A percentile compares a stretch with the other conserved stretches of the same genome.
Conservation (phyloP, 1,140 invertebrate genomes). For the Bombus superbus region DNA sequence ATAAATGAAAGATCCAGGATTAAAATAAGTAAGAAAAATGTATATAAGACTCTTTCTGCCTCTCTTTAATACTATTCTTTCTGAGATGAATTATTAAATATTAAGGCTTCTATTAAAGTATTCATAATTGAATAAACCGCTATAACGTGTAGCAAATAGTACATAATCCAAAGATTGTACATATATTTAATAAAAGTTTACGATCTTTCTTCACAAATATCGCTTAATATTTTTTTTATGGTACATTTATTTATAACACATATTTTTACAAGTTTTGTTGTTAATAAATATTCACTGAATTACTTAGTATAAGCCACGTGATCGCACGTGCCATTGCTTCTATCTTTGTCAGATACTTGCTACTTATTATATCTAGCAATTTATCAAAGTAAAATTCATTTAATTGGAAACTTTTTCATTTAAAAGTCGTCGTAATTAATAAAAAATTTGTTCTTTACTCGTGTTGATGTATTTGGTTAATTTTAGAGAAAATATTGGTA, state of each 20-base stretch:
- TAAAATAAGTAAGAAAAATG: background rate
- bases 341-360: slow-evolving; percentile 45
- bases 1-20: background rate
- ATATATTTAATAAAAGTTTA: background rate
- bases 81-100: slow-evolving; percentile 1
- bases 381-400: background rate
- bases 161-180: background rate
- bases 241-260: background rate
- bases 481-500: background rate
- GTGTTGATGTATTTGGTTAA: background rate
- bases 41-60: background rate
- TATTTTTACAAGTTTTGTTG: background rate
- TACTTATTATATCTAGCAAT: background rate
- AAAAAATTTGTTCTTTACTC: background rate
- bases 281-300: slow-evolving; percentile 37
- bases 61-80: background rate
- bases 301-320: slow-evolving; percentile 73
- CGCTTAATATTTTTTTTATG: background rate
- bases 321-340: slow-evolving; percentile 76
- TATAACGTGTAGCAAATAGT: too few relatives aligned
- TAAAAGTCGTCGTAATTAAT: background rate
- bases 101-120: background rate
- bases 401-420: background rate
- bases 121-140: background rate
- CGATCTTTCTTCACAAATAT: background rate